Evolutionary conservation across 2,888 invertebrate genomes (phyloP), one percentile per base, ranked within the genome.

Genomic region (Leucoma salicis): DNA sequence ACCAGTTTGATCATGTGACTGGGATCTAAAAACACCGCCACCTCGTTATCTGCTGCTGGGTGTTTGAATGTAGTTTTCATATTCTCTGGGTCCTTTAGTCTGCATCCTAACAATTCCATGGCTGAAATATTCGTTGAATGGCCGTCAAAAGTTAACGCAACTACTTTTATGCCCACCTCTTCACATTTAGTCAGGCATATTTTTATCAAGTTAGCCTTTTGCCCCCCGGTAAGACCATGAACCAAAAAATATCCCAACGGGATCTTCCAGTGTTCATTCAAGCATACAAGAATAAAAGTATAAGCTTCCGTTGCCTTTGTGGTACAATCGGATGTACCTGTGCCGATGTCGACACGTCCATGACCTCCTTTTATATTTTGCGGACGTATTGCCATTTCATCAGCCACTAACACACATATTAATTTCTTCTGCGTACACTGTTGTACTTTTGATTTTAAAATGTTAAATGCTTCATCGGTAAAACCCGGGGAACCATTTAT

Each of bases 1-100:
- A 57, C 38, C 8, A 57, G 14, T 35, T 53, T 57, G 1, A 53
- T 5, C 49, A 57, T 49, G 28, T 53, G 49, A 14, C 45, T 42
- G 2, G 46, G 28, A 14, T 52, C 55, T 33, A 51, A 21, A 14
- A 50, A 43, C 6, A 58, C 43, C n/a, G 31, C 36, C 2, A 51
- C 40, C 7, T 56, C 40, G 28, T 43, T 32, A 36, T 53, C 29
- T 3, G 31, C 32, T 15, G 10, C 27, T 11, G 25, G 25, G 8
- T 25, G 25, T 10, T 4, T 3, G 8, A 49, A 46, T 28, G 46
- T 40, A 14, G 42, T 35, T 34, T 42, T 34, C 4, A 39, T 8
- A 7, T 18, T 25, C 2, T 25, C 25, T 4, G 2, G 3, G 8
- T 25, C 8, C 25, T 25, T 8, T 7, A 10, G 2, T 7, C 10